Evolutionary conservation across 2,888 invertebrate genomes (phyloP).

Genomic region (Acanthosepion esculentum): DNA sequence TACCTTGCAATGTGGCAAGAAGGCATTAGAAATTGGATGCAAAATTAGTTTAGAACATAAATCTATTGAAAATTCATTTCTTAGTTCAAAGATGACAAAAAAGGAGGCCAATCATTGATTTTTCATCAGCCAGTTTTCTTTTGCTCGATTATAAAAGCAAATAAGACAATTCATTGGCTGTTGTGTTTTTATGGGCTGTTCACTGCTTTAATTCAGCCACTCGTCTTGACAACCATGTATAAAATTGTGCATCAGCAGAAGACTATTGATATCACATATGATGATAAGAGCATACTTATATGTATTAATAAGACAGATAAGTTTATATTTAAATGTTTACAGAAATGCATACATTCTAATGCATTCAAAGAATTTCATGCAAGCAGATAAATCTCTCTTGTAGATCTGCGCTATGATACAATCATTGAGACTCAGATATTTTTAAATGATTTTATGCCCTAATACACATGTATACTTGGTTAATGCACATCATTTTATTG

Average conservation of each 20-base stretch:
- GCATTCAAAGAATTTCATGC: not conserved
- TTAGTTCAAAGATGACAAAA: conserved; percentile 1
- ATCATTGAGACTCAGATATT: too few relatives aligned
- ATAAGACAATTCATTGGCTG: not conserved
- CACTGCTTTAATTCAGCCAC: not conserved
- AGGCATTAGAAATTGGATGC: not conserved
- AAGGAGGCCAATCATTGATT: not conserved
- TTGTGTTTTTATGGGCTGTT: not conserved
- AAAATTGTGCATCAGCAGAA: not conserved
- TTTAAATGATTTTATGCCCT: too few relatives aligned
- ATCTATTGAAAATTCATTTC: conserved; percentile 33
- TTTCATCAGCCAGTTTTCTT: not conserved
- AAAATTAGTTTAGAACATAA: conserved; percentile 23
- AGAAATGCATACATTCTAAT: not conserved
- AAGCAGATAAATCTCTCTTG: not conserved
- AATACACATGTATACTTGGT: too few relatives aligned
- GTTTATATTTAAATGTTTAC: not conserved
- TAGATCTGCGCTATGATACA: too few relatives aligned
- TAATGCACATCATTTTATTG: too few relatives aligned
- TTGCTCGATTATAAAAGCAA: not conserved
- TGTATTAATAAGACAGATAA: not conserved
- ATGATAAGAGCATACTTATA: not conserved
- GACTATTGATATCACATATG: not conserved
- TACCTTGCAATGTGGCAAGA: not conserved
- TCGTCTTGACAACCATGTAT: not conserved